Evolutionary conservation across 2,888 invertebrate genomes (phyloP).

Genomic region (Plagodis dolabraria): DNA sequence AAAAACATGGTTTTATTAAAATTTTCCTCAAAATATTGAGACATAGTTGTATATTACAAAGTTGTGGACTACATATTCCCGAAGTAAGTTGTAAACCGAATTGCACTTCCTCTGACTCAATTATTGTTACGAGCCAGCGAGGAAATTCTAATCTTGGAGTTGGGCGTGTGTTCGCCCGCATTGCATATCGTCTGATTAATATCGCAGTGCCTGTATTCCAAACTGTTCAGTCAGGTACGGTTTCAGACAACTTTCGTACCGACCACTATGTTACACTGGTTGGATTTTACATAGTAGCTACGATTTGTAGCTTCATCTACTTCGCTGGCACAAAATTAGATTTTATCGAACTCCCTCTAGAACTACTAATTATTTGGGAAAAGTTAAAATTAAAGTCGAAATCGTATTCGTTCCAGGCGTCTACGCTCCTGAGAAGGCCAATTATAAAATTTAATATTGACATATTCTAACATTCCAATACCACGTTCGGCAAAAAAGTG

Average conservation of each 20-base stretch:
- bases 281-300: neutral
- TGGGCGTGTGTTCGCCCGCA: slow-evolving; percentile 64
- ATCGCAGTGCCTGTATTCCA: slow-evolving; percentile 44
- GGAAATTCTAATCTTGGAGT: slow-evolving; percentile 74
- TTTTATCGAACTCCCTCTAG: too few species aligned
- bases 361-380: too few species aligned
- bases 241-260: slow-evolving; percentile 68
- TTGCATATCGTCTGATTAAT: slow-evolving; percentile 78
- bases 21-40: slow-evolving; percentile 2
- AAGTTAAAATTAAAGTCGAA: too few species aligned
- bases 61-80: slow-evolving; percentile 28
- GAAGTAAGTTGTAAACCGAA: slow-evolving; percentile 44
- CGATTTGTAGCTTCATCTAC: too few species aligned
- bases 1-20: neutral
- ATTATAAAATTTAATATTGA: too few species aligned
- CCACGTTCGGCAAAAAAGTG: too few species aligned
- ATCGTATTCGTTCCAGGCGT: too few species aligned
- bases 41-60: slow-evolving; percentile 18
- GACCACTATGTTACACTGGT: slow-evolving; percentile 36
- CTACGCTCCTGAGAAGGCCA: too few species aligned
- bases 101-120: slow-evolving; percentile 66
- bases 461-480: too few species aligned
- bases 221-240: slow-evolving; percentile 44
- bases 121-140: slow-evolving; percentile 66
- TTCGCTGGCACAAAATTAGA: too few species aligned